Evolutionary conservation across 2,113 vertebrate species (phyloP), one percentile per base, ranked within the genome.

Genomic region (Thunnus thynnus): DNA sequence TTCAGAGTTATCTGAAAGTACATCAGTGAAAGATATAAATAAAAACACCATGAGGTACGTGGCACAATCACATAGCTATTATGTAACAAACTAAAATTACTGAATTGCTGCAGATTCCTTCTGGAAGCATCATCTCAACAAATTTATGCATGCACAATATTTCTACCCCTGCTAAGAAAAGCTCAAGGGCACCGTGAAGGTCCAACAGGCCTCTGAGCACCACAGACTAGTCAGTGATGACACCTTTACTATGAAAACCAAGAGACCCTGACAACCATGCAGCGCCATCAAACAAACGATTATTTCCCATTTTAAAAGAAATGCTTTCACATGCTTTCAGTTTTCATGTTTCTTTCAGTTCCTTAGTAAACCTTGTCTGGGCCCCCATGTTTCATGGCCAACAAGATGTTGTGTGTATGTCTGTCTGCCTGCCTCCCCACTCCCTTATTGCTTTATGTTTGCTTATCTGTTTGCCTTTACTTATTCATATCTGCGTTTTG

Each of bases 401-500:
- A 82, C 52, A 36, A 51, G 48, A 76, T 78, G 85, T 46, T 84
- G 79, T 71, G 73, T 64, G 58, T 46, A 52, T 48, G 47, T 67
- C 48, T 41, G 65, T 77, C 22, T 72, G 22, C 72, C 72, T 62
- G 71, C 69, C 62, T 79, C 55, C 30, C 48, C 67, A 70, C 76
- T 76, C 62, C 60, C 80, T 88, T 46, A 72, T 66, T 88, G 65
- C 78, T 92, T 87, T 89, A 87, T 84, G 83, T 94, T 89, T 91
- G 84, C 83, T 92, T 88, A 91, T 89, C 85, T 70, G 65, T 89
- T 80, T 76, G 64, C 77, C 72, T 90, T 94, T 90, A 82, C 83
- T 91, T 92, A 89, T 92, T 93, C 78, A 90, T 91, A 87, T 90
- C 85, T 89, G 78, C 78, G 72, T 71, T 94, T 93, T 87, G 82